Base-by-base conservation (phyloP, 2,888 invertebrate species). In the Trissolcus brochymenae region DNA sequence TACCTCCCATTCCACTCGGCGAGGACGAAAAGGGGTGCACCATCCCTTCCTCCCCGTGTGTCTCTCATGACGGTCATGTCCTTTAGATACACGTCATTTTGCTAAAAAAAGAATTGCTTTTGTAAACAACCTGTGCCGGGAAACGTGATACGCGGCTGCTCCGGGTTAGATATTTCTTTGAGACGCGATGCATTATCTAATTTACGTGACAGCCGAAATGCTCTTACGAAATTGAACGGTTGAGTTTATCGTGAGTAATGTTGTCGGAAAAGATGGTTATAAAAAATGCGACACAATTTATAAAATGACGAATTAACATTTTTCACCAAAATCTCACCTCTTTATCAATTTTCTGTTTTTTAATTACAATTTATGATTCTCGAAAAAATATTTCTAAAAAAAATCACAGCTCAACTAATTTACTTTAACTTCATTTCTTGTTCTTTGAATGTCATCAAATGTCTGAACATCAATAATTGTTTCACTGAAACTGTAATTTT, bases 1-100 rank as follows among this genome's bases (percentile, higher is more conserved):
- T 87, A 86, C 87, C 84, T 84, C 86, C 86, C 84, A 83, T 86
- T 81, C 76, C 21, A 17, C 50, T 50, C 13, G 21, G 29, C 51
- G 70, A 51, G 60, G 74, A 59, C 70, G 75, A 62, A 72, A 80
- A 78, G 70, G 73, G 70, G 67, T 74, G 75, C 62, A 55, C 68
- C 21, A 51, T 55, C 68, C 54, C 43, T 73, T 57, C 68, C 66
- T 78, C 64, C 51, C 68, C 76, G 62, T 70, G 67, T 51, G 82
- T 81, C 82, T 16, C 46, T 46, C 14, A 82, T 68, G 75, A 78
- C 76, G 61, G 55, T 46, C 68, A 73, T 72, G 70, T 75, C 62
- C 56, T 64, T 57, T 50, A 11, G 59, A 57, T 61, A 60, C 75
- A 68, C 65, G 72, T 64, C 72, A 72, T 72, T 54, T 67, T 60